Base-by-base conservation (phyloP, 2,113 vertebrate species). In the Merops nubicus region DNA sequence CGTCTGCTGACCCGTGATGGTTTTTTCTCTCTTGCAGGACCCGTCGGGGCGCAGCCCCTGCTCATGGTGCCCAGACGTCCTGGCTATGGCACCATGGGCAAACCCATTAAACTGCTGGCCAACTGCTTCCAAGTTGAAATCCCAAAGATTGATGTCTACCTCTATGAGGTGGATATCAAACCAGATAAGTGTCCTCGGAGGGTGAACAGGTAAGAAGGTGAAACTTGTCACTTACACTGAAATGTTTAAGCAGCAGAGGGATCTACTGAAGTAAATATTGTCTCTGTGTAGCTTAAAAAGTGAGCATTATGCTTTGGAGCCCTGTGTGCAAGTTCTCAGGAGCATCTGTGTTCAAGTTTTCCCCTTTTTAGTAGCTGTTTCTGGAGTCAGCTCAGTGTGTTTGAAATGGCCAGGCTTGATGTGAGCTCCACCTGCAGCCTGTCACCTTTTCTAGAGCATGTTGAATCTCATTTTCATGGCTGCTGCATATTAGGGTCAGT, bases 61-160 rank as follows among this genome's bases (percentile, higher is more conserved):
- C 99, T 99, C 98, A 98, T 99, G 98, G 98, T 99, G 98, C 99
- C 99, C 95, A 98, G 99, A 97, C 98, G 99, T 93, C 99, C 99
- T 85, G 99, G 99, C 98, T 99, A 99, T 99, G 99, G 99, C 99
- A 99, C 99, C 97, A 99, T 99, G 99, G 99, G 99, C 96, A 99
- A 99, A 96, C 99, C 99, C 97, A 99, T 99, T 99, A 99, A 99
- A 98, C 98, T 99, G 98, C 98, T 99, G 99, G 99, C 99, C 98
- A 99, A 99, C 98, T 99, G 99, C 98, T 99, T 99, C 98, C 99
- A 99, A 99, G 99, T 99, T 98, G 99, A 99, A 98, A 99, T 99
- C 98, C 99, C 99, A 98, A 99, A 99, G 99, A 99, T 99, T 98
- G 99, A 99, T 91, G 99, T 99, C 98, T 99, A 99, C 98, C 99